Evolutionary conservation across 2,888 invertebrate species (phyloP).

Genomic region (Drosophila meridiana): DNA sequence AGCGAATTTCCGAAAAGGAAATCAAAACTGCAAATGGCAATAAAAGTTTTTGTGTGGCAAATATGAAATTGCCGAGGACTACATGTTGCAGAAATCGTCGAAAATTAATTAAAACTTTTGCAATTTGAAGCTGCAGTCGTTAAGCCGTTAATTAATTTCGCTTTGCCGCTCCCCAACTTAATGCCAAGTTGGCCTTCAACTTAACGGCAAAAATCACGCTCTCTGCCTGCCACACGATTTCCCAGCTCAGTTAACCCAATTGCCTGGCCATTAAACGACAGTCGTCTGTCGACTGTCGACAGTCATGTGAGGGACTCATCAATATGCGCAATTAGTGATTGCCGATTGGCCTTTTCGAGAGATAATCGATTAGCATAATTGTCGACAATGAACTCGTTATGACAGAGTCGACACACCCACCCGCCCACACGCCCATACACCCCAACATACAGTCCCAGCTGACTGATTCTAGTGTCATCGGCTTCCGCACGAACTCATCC

Average conservation of each 20-base stretch:
- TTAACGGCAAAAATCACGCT: slow-evolving; percentile 32
- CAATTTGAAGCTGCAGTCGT: slow-evolving; percentile 47
- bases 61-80: slow-evolving; percentile 24
- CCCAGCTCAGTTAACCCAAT: slow-evolving; percentile 30
- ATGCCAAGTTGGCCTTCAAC: slow-evolving; percentile 12
- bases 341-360: slow-evolving; percentile 64
- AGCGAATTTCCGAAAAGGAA: slow-evolving; percentile 53
- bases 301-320: slow-evolving; percentile 34
- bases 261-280: slow-evolving; percentile 26
- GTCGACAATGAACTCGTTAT: slow-evolving; percentile 56
- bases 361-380: slow-evolving; percentile 74
- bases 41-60: slow-evolving; percentile 50
- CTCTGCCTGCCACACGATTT: slow-evolving; percentile 19
- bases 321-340: slow-evolving; percentile 67
- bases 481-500: slow-evolving; percentile 18
- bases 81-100: slow-evolving; percentile 25
- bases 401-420: not conserved
- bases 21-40: slow-evolving; percentile 62
- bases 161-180: slow-evolving; percentile 26
- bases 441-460: not conserved
- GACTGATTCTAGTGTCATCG: slow-evolving; percentile 1
- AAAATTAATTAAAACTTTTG: slow-evolving; percentile 76
- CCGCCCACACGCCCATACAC: not conserved
- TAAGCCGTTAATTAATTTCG: slow-evolving; percentile 68
- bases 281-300: slow-evolving; percentile 14